These are phyloP conservation scores for Galago senegalensis DNA, from an alignment of 2,797 vertebrate genomes.

Conservation along the genomic window DNA sequence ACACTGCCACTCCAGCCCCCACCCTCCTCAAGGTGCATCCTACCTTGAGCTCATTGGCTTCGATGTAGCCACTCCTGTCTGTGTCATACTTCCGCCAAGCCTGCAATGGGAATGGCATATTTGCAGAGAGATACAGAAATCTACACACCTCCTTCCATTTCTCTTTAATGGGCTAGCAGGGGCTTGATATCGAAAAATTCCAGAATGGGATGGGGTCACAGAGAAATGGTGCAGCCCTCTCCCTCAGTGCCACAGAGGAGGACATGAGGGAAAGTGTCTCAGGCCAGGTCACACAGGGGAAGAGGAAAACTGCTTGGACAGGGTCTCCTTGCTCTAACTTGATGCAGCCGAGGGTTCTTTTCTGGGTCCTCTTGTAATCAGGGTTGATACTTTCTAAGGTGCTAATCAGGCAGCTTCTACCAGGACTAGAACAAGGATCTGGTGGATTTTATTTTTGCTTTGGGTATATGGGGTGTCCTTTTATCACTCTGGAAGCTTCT, in stretches of 20 bases:
- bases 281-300: neutral
- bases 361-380: neutral
- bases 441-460: neutral
- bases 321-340: neutral
- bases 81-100: constrained; percentile 97
- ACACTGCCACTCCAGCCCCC: neutral
- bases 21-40: constrained; percentile 51
- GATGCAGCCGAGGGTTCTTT: neutral
- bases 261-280: neutral
- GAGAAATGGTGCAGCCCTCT: neutral
- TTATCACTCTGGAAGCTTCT: neutral
- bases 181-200: neutral
- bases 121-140: neutral
- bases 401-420: neutral
- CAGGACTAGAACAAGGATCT: neutral
- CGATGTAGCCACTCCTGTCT: constrained; percentile 98
- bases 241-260: neutral
- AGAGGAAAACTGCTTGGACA: neutral
- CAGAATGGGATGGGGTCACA: neutral
- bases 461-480: neutral
- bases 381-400: neutral
- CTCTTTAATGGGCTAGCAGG: neutral
- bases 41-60: constrained; percentile 98
- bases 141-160: neutral
- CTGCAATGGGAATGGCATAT: constrained; percentile 85